phyloP scores from a whole-genome alignment of 2,113 vertebrate genomes.

The Charadrius vociferus region DNA sequence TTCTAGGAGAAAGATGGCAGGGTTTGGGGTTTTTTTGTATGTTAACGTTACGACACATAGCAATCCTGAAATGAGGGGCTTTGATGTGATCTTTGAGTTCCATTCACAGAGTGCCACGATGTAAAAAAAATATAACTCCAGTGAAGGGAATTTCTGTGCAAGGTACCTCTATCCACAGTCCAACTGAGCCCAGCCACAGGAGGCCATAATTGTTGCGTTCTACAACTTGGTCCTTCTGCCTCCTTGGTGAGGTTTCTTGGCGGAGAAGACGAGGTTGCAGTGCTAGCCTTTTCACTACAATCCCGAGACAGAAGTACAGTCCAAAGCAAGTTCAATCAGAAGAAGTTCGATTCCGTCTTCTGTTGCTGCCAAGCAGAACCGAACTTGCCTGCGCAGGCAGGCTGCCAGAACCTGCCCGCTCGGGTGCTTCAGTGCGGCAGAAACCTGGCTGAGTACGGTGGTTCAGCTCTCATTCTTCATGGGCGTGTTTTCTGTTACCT shows the following conservation, averaged over 20 bases:
- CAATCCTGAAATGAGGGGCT: background rate
- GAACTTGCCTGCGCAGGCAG: too few species aligned
- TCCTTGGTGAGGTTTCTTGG: background rate
- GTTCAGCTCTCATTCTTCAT: background rate
- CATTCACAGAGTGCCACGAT: rapidly evolving
- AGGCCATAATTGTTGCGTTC: background rate
- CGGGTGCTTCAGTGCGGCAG: rapidly evolving
- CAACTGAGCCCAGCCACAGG: background rate
- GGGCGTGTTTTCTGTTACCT: background rate
- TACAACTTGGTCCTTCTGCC: background rate
- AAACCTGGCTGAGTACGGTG: background rate
- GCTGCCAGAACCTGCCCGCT: background rate
- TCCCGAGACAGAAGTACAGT: background rate
- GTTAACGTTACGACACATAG: background rate
- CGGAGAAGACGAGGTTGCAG: background rate
- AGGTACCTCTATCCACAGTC: background rate
- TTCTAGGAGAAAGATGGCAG: background rate
- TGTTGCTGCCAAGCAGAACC: background rate
- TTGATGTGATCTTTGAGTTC: background rate
- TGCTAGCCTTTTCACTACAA: background rate
- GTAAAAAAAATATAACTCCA: background rate
- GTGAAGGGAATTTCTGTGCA: background rate
- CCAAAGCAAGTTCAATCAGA: background rate
- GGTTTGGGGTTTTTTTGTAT: background rate
- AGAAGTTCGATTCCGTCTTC: rapidly evolving